phyloP scores from a whole-genome alignment of 2,113 vertebrate species.

The Scatophagus argus region DNA sequence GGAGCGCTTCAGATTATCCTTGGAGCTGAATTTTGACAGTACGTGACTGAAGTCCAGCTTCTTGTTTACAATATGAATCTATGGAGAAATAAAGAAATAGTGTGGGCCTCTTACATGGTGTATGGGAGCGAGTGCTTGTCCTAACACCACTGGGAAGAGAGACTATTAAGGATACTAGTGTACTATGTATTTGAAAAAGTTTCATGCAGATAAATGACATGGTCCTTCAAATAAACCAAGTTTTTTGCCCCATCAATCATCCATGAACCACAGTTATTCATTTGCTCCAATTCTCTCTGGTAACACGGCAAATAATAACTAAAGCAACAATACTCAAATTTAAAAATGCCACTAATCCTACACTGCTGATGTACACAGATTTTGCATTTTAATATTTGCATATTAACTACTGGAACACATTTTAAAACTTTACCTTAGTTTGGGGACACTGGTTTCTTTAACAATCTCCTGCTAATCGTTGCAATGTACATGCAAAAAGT shows the following conservation, averaged over 20 bases:
- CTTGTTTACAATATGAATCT: slow-evolving; percentile 97
- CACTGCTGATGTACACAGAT: not conserved
- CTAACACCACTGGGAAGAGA: not conserved
- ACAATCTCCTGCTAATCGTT: not conserved
- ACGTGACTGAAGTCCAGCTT: slow-evolving; percentile 93
- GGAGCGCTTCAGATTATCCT: slow-evolving; percentile 94
- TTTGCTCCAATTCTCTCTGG: no score
- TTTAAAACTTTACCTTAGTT: not conserved
- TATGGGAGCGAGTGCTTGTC: not conserved
- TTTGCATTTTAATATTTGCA: no score
- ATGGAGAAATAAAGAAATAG: slow-evolving; percentile 83
- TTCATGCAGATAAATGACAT: not conserved
- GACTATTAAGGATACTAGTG: not conserved
- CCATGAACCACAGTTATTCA: not conserved
- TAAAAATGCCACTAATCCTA: not conserved
- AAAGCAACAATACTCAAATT: no score
- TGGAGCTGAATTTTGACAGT: slow-evolving; percentile 92
- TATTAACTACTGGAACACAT: not conserved
- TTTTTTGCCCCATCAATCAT: not conserved
- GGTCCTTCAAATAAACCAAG: not conserved
- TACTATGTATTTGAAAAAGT: not conserved
- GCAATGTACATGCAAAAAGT: not conserved
- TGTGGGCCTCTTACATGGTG: slow-evolving; percentile 42
- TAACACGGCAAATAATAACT: no score
- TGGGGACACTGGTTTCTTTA: not conserved